Base-by-base conservation (phyloP, 1,140 invertebrate genomes). In the Neodiprion virginianus region DNA sequence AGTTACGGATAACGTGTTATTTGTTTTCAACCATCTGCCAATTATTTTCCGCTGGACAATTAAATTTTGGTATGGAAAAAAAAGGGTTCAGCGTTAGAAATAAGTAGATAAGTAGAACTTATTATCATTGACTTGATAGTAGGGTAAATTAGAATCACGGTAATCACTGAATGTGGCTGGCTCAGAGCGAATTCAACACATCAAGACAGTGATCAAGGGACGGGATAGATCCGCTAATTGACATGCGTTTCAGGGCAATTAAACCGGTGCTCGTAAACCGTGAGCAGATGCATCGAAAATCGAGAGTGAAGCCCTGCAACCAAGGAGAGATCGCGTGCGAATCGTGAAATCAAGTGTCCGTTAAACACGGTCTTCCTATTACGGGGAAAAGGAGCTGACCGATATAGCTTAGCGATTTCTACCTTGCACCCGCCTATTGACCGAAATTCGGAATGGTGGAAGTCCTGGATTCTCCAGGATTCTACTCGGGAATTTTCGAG, bases 161-260 rank as follows among this genome's bases (percentile, higher is more conserved):
- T 40, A 5, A 40, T 40, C 28, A 40, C 2, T 40, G 28, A 40
- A 5, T 5, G 28, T 40, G 28, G 28, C 28, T 40, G 28, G 0
- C 2, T 40, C 5, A 40, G 28, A 40, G 28, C 28, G 28, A 40
- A 40, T 40, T 40, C 28, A 40, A 40, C 2, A 40, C 1, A 40
- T 40, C 28, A 40, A 40, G 28, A 40, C 28, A 74, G 71, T 61
- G 73, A 70, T 67, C 28, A 65, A 71, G 28, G 14, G 40, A 12
- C 68, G 61, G 53, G 68, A 74, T 49, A 48, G 1, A 74, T 70
- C 69, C 12, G n/a, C n/a, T 71, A 17, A 66, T 66, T 74, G 53
- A 5, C 53, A 61, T 61, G 53, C 53, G 8, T 61, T 61, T 61
- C n/a, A 61, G 3, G 4, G 53, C 53, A 61, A 61, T 61, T 61